These are phyloP conservation scores for Siniperca obscura DNA, from an alignment of 2,797 vertebrate species.

Conservation along the genomic window DNA sequence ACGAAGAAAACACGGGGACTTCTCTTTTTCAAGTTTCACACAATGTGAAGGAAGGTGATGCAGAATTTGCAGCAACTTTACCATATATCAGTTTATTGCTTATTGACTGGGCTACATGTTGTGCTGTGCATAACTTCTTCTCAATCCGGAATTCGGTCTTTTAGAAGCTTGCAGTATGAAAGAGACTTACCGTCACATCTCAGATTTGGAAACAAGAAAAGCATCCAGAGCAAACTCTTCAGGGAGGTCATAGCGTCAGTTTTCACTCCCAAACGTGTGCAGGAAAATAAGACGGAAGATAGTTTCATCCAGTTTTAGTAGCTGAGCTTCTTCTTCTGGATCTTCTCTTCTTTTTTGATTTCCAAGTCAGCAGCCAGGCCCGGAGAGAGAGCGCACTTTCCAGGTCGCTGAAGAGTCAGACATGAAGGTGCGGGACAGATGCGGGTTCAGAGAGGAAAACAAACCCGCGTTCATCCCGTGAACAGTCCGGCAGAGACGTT, in stretches of 20 bases:
- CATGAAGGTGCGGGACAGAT: slow-evolving; percentile 59
- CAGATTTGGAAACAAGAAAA: slow-evolving; percentile 53
- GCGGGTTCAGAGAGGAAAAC: slow-evolving; percentile 39
- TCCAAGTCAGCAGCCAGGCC: slow-evolving; percentile 7
- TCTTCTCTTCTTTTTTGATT: slow-evolving; percentile 9
- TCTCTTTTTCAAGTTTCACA: background rate
- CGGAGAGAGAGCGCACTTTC: slow-evolving; percentile 3
- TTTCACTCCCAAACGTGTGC: slow-evolving; percentile 46
- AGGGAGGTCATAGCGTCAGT: slow-evolving; percentile 51
- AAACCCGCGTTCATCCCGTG: slow-evolving; percentile 71
- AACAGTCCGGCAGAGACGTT: slow-evolving; percentile 32
- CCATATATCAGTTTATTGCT: rapidly evolving
- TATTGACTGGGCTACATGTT: no score
- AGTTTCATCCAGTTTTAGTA: slow-evolving; percentile 44
- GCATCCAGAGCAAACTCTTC: slow-evolving; percentile 59
- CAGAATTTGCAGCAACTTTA: background rate
- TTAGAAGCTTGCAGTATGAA: background rate
- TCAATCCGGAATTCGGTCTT: background rate
- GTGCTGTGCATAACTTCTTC: background rate
- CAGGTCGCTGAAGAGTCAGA: slow-evolving; percentile 28
- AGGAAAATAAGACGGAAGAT: background rate
- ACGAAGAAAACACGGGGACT: background rate
- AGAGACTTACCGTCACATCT: slow-evolving; percentile 77
- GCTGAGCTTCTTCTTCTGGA: background rate
- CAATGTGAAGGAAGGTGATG: background rate